A percentile compares a stretch with the other conserved stretches of the same genome.
Evolutionary conservation across 2,113 vertebrate species (phyloP).

Genomic region (Australoheros scitulus): DNA sequence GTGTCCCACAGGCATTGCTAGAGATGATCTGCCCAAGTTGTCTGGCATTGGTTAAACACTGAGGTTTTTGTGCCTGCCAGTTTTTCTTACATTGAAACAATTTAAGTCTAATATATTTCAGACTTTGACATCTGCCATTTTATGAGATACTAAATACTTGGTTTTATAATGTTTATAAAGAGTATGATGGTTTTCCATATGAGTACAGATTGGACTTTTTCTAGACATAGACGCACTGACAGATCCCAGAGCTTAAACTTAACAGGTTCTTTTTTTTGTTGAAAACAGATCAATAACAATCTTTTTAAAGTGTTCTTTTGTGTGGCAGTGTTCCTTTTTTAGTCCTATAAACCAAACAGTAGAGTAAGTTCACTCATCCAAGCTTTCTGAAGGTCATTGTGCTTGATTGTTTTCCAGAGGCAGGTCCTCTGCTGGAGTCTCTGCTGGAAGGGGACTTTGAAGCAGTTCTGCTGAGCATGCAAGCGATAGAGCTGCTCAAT

Average conservation of each 20-base stretch:
- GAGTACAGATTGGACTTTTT: not conserved
- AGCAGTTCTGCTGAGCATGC: constrained; percentile 81
- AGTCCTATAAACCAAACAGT: not conserved
- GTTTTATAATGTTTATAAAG: not conserved
- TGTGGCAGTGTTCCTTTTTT: not conserved
- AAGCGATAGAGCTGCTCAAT: constrained; percentile 80
- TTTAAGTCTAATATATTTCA: not conserved
- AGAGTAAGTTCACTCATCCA: not conserved
- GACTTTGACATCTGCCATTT: not conserved
- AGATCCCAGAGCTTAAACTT: not conserved
- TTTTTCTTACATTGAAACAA: too few species aligned
- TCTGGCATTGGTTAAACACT: too few species aligned
- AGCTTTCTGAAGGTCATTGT: not conserved
- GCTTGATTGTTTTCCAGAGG: constrained; percentile 72
- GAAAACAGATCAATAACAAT: not conserved
- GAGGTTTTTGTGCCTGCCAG: too few species aligned
- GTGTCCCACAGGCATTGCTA: too few species aligned
- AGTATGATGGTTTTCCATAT: not conserved
- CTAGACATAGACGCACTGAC: not conserved
- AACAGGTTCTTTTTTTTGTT: not conserved
- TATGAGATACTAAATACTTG: not conserved
- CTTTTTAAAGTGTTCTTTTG: not conserved
- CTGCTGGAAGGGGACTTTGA: constrained; percentile 86
- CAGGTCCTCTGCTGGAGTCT: constrained; percentile 79
- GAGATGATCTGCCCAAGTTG: too few species aligned